Evolutionary conservation across 2,797 vertebrate genomes (phyloP).

Genomic region (Dromococcyx pavoninus): DNA sequence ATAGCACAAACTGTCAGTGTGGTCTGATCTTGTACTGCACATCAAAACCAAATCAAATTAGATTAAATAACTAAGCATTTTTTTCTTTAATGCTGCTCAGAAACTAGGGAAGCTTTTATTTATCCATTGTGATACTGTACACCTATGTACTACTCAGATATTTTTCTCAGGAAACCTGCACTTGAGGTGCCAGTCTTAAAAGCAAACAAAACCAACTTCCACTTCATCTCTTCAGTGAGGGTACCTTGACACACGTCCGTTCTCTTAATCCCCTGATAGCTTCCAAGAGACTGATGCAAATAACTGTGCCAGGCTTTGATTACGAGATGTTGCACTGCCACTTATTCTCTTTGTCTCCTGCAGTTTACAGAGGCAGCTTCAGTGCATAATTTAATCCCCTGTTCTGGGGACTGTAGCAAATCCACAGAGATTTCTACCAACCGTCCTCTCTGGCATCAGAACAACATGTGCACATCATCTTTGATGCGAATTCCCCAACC

Average conservation of each 20-base stretch:
- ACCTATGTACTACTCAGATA: neutral
- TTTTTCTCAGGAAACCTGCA: neutral
- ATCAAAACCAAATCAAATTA: neutral
- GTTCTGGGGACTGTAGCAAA: slow-evolving; percentile 67
- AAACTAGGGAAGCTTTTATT: neutral
- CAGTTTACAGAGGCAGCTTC: slow-evolving; percentile 69
- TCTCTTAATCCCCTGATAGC: slow-evolving; percentile 39
- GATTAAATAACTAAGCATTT: neutral
- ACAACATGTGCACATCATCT: slow-evolving; percentile 64
- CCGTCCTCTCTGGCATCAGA: slow-evolving; percentile 71
- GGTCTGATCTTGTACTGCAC: neutral
- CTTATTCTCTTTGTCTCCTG: slow-evolving; percentile 68
- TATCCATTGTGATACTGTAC: neutral
- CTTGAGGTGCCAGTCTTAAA: slow-evolving; percentile 3
- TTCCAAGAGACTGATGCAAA: slow-evolving; percentile 38
- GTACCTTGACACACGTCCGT: neutral
- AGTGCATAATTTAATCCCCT: slow-evolving; percentile 72
- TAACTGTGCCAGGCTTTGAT: slow-evolving; percentile 60
- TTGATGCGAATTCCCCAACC: slow-evolving; percentile 80
- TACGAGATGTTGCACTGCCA: slow-evolving; percentile 45
- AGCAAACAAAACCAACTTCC: neutral
- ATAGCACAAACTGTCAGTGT: neutral
- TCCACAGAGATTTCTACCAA: slow-evolving; percentile 66
- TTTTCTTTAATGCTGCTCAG: neutral
- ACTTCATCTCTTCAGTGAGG: neutral